A percentile compares a stretch with the other conserved stretches of the same genome.
These are phyloP conservation scores for Pachycephus smyrnensis DNA, from an alignment of 2,888 invertebrate genomes.

Conservation along the genomic window DNA sequence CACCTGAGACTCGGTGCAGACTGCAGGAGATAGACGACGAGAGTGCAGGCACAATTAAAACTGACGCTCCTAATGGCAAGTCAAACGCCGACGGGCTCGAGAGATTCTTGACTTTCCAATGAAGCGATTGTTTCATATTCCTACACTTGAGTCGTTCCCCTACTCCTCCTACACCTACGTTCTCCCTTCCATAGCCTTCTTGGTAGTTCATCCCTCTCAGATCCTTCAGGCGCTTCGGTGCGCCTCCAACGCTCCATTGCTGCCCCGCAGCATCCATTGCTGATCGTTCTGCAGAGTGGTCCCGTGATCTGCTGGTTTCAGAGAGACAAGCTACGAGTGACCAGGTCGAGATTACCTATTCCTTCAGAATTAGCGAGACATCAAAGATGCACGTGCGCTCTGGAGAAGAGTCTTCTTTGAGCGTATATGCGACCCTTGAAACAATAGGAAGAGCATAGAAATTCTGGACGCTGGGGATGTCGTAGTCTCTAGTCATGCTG, in stretches of 20 bases:
- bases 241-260: slow-evolving; percentile 15
- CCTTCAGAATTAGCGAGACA: slow-evolving; percentile 57
- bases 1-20: slow-evolving; percentile 62
- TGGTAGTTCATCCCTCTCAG: slow-evolving; percentile 29
- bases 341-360: slow-evolving; percentile 54
- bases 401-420: slow-evolving; percentile 6
- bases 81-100: slow-evolving; percentile 67
- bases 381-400: slow-evolving; percentile 37
- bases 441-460: slow-evolving; percentile 23
- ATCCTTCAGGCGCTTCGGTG: slow-evolving; percentile 26
- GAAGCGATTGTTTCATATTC: slow-evolving; percentile 67
- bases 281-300: no score
- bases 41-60: slow-evolving; percentile 66
- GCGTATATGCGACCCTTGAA: slow-evolving; percentile 20
- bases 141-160: slow-evolving; percentile 44
- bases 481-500: no score
- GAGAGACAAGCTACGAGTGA: slow-evolving; percentile 5
- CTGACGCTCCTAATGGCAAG: slow-evolving; percentile 68
- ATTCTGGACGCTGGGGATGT: no score
- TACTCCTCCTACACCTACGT: no score
- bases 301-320: no score
- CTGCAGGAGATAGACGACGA: slow-evolving; percentile 56
- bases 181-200: no score
- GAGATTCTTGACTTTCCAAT: slow-evolving; percentile 68
- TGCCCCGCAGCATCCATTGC: no score